A percentile compares a stretch with the other conserved stretches of the same genome.
Conservation (phyloP, 2,797 vertebrate species). For the Atherinosoma microstoma region DNA sequence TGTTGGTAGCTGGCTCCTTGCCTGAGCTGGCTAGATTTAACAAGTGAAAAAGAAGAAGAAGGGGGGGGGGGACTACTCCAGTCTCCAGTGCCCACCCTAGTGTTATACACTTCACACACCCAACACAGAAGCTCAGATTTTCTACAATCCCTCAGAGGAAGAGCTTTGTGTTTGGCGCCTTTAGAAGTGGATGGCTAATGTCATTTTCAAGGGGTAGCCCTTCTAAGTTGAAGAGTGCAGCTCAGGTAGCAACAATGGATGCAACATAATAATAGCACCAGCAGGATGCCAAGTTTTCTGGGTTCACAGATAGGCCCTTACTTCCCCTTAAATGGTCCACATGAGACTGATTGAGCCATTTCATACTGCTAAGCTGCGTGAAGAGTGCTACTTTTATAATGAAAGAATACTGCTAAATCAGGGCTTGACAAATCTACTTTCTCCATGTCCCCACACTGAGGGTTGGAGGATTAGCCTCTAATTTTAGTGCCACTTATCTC, state of each 20-base stretch:
- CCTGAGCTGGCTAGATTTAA: constrained; percentile 71
- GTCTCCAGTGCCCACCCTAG: constrained; percentile 52
- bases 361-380: constrained; percentile 71
- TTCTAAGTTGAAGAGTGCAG: constrained; percentile 55
- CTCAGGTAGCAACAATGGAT: constrained; percentile 56
- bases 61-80: background rate
- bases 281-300: constrained; percentile 49
- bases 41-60: constrained; percentile 27
- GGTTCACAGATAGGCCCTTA: constrained; percentile 55
- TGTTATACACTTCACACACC: constrained; percentile 53
- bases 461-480: constrained; percentile 71
- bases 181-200: constrained; percentile 46
- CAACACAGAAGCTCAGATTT: constrained; percentile 67
- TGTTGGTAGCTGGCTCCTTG: constrained; percentile 59
- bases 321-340: constrained; percentile 47
- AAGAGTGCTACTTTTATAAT: constrained; percentile 72
- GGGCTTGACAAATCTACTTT: constrained; percentile 82
- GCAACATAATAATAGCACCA: constrained; percentile 35
- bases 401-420: constrained; percentile 77
- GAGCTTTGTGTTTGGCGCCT: constrained; percentile 41
- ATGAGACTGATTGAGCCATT: constrained; percentile 76
- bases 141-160: constrained; percentile 50
- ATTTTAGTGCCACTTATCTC: constrained; percentile 79
- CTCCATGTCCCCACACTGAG: constrained; percentile 74
- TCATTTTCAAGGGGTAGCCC: constrained; percentile 52